These are phyloP conservation scores for Clanis bilineata DNA, from an alignment of 2,888 invertebrate species.

Conservation along the genomic window DNA sequence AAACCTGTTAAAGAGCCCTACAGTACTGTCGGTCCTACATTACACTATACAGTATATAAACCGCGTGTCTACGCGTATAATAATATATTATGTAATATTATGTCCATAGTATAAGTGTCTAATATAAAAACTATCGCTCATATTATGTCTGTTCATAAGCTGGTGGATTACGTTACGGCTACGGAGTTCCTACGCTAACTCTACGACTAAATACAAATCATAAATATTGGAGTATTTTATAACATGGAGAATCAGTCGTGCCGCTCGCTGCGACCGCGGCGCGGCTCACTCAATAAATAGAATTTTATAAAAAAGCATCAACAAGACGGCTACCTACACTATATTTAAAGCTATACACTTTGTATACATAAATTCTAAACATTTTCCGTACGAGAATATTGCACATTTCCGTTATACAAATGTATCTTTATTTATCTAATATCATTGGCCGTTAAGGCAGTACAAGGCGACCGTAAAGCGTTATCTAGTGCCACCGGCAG, in stretches of 20 bases:
- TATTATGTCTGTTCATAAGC: conserved; percentile 66
- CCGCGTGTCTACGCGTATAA: not conserved
- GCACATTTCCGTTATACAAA: conserved; percentile 67
- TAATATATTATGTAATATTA: conserved; percentile 3
- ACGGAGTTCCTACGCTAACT: conserved; percentile 50
- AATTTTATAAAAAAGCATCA: conserved; percentile 80
- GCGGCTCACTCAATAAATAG: conserved; percentile 76
- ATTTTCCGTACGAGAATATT: conserved; percentile 78
- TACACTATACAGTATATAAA: not conserved
- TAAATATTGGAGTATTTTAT: conserved; percentile 75
- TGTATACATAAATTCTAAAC: conserved; percentile 80
- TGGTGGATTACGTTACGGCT: conserved; percentile 50
- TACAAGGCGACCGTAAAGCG: conserved; percentile 64
- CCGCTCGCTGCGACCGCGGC: conserved; percentile 71
- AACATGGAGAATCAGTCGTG: conserved; percentile 76
- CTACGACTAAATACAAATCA: conserved; percentile 70
- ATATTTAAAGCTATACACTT: conserved; percentile 78
- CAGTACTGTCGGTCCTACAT: conserved; percentile 12
- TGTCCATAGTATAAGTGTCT: conserved; percentile 36
- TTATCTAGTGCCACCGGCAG: conserved; percentile 46
- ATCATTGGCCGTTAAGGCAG: conserved; percentile 61
- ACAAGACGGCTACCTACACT: conserved; percentile 80
- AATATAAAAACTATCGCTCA: conserved; percentile 75
- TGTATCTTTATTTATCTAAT: conserved; percentile 46
- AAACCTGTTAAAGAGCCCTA: conserved; percentile 46